Evolutionary conservation across 2,797 vertebrate species (phyloP).

Genomic region (Cichlasoma orientale): DNA sequence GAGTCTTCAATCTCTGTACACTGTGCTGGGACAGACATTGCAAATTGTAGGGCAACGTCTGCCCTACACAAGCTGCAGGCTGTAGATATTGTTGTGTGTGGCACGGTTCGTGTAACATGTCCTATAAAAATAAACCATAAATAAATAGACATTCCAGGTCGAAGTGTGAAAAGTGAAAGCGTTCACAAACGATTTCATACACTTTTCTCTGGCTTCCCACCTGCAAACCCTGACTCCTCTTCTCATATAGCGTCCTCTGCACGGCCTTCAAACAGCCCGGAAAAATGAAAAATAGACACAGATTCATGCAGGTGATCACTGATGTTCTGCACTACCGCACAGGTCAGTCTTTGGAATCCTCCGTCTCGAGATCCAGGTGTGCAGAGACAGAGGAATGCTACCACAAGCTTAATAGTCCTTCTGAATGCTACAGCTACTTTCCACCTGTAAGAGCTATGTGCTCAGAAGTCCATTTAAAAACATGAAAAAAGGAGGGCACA

Average conservation of each 20-base stretch:
- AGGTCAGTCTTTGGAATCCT: slow-evolving; percentile 36
- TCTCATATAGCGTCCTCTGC: not conserved
- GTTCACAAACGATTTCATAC: not conserved
- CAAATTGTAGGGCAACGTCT: too few relatives aligned
- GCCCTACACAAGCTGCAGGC: not conserved
- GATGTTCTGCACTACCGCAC: slow-evolving; percentile 53
- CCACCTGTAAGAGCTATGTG: slow-evolving; percentile 22
- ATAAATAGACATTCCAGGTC: too few relatives aligned
- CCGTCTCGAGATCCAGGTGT: slow-evolving; percentile 72
- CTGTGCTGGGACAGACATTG: too few relatives aligned
- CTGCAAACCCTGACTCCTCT: slow-evolving; percentile 7
- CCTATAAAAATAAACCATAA: not conserved
- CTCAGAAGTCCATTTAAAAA: slow-evolving; percentile 36
- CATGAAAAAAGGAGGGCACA: slow-evolving; percentile 52
- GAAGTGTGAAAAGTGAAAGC: not conserved
- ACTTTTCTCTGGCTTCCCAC: slow-evolving; percentile 6
- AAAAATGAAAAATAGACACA: slow-evolving; percentile 17
- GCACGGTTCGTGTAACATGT: not conserved
- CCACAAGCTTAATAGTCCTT: slow-evolving; percentile 37
- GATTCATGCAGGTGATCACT: slow-evolving; percentile 42
- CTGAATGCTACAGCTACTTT: slow-evolving; percentile 9
- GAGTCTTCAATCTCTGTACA: not conserved
- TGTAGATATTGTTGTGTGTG: not conserved
- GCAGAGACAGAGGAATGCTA: slow-evolving; percentile 58
- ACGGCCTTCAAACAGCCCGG: not conserved